Evolutionary conservation across 2,888 invertebrate species (phyloP).

Genomic region (Rhamnusium bicolor): DNA sequence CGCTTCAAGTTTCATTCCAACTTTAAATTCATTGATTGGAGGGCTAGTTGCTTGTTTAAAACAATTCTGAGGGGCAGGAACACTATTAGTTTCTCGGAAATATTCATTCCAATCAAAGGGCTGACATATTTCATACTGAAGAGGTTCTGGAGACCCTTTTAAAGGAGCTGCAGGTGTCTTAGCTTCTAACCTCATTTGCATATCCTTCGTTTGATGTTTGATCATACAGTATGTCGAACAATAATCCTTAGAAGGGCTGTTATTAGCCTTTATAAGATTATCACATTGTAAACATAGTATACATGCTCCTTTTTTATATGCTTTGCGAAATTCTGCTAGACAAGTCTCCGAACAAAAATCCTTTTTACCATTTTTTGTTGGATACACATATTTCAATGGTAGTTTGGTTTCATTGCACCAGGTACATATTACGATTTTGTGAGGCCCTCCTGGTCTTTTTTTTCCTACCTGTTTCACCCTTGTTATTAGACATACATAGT

Average conservation of each 20-base stretch:
- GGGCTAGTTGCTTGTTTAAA: conserved; percentile 90
- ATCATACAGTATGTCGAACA: conserved; percentile 89
- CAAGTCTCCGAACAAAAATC: conserved; percentile 95
- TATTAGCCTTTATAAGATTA: conserved; percentile 86
- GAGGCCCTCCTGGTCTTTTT: conserved; percentile 83
- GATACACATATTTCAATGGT: conserved; percentile 88
- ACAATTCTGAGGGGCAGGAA: conserved; percentile 87
- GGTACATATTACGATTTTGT: conserved; percentile 81
- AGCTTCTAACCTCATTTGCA: conserved; percentile 71
- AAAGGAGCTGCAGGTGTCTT: conserved; percentile 69
- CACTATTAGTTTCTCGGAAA: conserved; percentile 73
- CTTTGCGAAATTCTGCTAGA: conserved; percentile 90
- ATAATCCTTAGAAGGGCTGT: conserved; percentile 84
- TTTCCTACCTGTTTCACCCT: conserved; percentile 69
- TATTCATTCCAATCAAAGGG: conserved; percentile 94
- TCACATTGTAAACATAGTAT: conserved; percentile 80
- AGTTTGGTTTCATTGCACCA: conserved; percentile 91
- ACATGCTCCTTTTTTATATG: conserved; percentile 89
- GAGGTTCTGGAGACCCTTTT: conserved; percentile 77
- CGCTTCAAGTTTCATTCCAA: conserved; percentile 96
- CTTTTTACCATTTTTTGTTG: conserved; percentile 90
- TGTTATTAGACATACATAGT: conserved; percentile 84
- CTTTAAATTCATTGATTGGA: conserved; percentile 92
- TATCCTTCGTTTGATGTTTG: conserved; percentile 83
- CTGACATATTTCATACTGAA: conserved; percentile 83